A percentile compares a stretch with the other conserved stretches of the same genome.
These are phyloP conservation scores for Epinephelus fuscoguttatus DNA, from an alignment of 2,113 vertebrate species.

Conservation along the genomic window DNA sequence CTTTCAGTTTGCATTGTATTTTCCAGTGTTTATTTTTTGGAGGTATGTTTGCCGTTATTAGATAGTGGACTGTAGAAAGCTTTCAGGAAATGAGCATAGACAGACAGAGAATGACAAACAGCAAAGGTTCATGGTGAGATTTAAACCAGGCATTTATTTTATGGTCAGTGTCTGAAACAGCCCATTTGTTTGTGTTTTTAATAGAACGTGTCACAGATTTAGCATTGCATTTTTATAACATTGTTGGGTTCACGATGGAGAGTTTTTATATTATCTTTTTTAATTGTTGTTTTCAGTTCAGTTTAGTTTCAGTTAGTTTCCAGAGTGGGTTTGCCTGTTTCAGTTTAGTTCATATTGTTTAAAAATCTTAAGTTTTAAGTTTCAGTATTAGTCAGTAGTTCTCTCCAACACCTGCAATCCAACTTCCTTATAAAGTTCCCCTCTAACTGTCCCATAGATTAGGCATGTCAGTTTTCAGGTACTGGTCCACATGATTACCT, in stretches of 20 bases:
- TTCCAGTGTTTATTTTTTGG: neutral
- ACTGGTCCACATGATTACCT: no score
- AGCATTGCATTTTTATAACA: neutral
- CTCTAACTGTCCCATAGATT: neutral
- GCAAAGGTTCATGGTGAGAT: neutral
- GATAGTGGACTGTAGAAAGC: neutral
- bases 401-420: neutral
- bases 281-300: no score
- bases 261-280: no score
- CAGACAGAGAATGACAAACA: neutral
- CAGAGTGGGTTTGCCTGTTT: no score
- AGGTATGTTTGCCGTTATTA: neutral
- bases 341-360: no score
- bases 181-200: neutral
- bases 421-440: neutral
- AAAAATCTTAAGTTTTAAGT: no score
- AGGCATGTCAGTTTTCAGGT: no score
- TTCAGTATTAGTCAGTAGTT: no score
- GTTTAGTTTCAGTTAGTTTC: no score
- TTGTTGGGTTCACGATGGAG: no score
- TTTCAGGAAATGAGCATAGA: slow-evolving; percentile 10
- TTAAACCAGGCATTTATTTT: neutral
- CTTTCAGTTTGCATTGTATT: neutral
- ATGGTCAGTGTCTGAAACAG: neutral
- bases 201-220: neutral